Evolutionary conservation across 2,797 vertebrate species (phyloP).

Genomic region (Tauraco hartlaubi): DNA sequence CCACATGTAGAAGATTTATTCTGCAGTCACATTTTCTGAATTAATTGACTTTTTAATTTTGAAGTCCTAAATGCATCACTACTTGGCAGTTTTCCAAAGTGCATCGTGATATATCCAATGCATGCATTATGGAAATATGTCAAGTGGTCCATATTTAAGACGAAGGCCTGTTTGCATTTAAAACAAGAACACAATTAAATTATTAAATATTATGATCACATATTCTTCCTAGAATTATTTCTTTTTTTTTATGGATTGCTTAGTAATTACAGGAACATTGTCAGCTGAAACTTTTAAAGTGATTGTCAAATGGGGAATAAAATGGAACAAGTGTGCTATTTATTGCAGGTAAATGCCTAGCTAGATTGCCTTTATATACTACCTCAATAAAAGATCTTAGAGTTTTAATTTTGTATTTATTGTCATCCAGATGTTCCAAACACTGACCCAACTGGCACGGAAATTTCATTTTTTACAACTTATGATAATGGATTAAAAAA

Average conservation of each 20-base stretch:
- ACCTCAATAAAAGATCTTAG: not conserved
- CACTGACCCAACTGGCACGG: not conserved
- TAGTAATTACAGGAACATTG: not conserved
- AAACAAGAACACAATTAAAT: not conserved
- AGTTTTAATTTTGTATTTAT: conserved; percentile 3
- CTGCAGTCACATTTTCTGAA: not conserved
- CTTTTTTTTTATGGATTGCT: not conserved
- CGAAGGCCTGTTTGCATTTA: not conserved
- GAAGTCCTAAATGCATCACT: not conserved
- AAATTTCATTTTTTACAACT: not conserved
- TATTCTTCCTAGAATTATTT: not conserved
- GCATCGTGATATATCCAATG: not conserved
- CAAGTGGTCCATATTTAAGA: not conserved
- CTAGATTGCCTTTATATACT: not conserved
- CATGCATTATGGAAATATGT: not conserved
- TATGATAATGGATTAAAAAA: not conserved
- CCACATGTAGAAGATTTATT: not conserved
- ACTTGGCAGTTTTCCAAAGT: conserved; percentile 1
- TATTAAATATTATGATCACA: not conserved
- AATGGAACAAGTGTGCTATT: not conserved
- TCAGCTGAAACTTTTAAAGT: not conserved
- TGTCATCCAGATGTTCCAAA: not conserved
- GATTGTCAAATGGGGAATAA: not conserved
- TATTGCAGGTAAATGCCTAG: not conserved
- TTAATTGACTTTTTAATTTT: not conserved